Percentiles rank a stretch among this genome's conserved stretches.
Evolutionary conservation across 2,113 vertebrate genomes (phyloP).

Genomic region (Engraulis encrasicolus): DNA sequence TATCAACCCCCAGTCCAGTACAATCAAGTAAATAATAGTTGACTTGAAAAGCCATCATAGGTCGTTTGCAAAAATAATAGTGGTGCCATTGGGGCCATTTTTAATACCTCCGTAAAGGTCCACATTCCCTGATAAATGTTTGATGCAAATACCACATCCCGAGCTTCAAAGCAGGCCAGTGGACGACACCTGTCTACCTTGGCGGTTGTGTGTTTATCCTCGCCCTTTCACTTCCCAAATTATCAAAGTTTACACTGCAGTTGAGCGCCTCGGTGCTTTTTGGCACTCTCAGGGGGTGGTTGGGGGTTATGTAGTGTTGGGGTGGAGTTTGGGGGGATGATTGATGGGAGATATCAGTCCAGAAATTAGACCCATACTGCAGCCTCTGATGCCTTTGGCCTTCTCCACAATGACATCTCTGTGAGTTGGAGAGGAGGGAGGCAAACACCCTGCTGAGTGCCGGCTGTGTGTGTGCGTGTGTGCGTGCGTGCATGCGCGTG

Average conservation of each 20-base stretch:
- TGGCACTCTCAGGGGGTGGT: too few species aligned
- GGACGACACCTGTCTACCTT: neutral
- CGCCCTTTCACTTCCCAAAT: slow-evolving; percentile 1
- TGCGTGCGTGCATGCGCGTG: too few species aligned
- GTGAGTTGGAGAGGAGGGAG: neutral
- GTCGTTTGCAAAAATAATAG: neutral
- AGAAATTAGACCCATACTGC: neutral
- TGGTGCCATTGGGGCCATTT: neutral
- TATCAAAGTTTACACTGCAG: neutral
- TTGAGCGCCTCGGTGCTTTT: neutral
- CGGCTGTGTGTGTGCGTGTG: too few species aligned
- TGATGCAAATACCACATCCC: neutral
- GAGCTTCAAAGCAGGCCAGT: neutral
- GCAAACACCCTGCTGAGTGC: neutral
- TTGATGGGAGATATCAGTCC: neutral
- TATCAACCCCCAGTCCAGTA: too few species aligned
- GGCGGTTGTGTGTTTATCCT: neutral
- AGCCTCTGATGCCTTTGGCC: neutral
- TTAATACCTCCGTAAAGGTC: neutral
- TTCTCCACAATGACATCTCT: slow-evolving; percentile 10
- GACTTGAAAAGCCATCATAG: too few species aligned
- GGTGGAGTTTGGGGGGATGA: neutral
- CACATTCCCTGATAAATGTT: neutral
- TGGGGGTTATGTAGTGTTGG: too few species aligned
- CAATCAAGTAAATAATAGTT: too few species aligned